A percentile compares a stretch with the other conserved stretches of the same genome.
Evolutionary conservation across 2,113 vertebrate genomes (phyloP).

Genomic region (Oreotragus oreotragus): DNA sequence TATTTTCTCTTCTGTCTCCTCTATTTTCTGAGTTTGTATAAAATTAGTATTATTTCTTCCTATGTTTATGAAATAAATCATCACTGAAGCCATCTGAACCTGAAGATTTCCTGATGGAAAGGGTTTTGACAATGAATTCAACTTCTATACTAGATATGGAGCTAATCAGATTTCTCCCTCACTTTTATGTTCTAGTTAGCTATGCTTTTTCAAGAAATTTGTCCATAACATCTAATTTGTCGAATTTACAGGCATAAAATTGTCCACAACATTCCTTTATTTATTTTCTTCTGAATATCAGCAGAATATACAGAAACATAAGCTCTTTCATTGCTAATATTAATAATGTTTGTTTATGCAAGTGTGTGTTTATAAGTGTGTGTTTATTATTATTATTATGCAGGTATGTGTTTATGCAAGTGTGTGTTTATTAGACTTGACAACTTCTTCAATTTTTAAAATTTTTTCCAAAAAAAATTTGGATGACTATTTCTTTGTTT

Average conservation of each 20-base stretch:
- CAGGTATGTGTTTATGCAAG: not conserved
- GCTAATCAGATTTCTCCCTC: not conserved
- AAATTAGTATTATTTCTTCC: not conserved
- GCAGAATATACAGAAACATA: not conserved
- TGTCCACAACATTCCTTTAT: not conserved
- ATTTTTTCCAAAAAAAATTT: not conserved
- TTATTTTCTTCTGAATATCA: not conserved
- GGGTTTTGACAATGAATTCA: not conserved
- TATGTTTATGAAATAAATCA: not conserved
- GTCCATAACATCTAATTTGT: not conserved
- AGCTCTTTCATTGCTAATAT: not conserved
- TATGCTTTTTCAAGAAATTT: not conserved
- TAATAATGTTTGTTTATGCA: not conserved
- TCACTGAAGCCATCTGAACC: not conserved
- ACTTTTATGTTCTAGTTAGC: not conserved
- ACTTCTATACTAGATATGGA: not conserved
- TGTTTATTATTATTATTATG: not conserved
- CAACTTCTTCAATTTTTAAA: not conserved
- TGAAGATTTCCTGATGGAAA: not conserved
- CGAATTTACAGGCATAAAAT: not conserved
- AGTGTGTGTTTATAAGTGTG: not conserved
- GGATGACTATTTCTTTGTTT: not conserved
- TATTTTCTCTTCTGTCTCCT: not conserved
- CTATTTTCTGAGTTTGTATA: not conserved
- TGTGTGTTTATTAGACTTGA: not conserved